These are phyloP conservation scores for Saturnia pavonia DNA, from an alignment of 2,888 invertebrate genomes.

Conservation along the genomic window DNA sequence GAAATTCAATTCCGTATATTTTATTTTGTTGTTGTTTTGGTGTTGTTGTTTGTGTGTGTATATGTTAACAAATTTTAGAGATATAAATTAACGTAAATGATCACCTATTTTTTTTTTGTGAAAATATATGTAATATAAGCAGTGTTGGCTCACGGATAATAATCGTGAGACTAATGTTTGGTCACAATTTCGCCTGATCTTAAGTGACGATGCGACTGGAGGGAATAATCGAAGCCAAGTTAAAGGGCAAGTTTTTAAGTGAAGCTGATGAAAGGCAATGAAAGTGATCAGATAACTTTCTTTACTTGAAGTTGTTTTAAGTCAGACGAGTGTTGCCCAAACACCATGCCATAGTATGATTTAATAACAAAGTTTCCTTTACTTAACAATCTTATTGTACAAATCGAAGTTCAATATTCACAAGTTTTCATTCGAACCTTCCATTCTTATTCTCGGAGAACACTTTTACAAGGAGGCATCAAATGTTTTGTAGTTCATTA, in stretches of 20 bases:
- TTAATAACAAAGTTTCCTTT: not conserved
- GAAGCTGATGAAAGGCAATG: not conserved
- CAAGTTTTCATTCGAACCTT: not conserved
- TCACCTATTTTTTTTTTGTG: not conserved
- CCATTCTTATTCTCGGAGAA: too few species aligned
- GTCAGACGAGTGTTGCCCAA: not conserved
- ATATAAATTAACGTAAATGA: not conserved
- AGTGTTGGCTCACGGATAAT: too few species aligned
- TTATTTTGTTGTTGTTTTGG: not conserved
- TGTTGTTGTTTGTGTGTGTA: too few species aligned
- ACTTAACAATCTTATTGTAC: not conserved
- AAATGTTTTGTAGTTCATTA: too few species aligned
- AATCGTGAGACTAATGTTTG: too few species aligned
- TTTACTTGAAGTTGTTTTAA: not conserved
- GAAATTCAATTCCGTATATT: not conserved
- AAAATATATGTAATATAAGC: not conserved
- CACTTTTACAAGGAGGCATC: too few species aligned
- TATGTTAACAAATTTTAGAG: not conserved
- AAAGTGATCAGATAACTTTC: not conserved
- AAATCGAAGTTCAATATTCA: not conserved
- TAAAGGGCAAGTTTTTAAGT: not conserved
- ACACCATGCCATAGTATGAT: not conserved
- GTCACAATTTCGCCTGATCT: not conserved
- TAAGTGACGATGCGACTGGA: not conserved
- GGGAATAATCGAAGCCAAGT: not conserved